A percentile compares a stretch with the other conserved stretches of the same genome.
These are phyloP conservation scores for Megalops cyprinoides DNA, from an alignment of 2,797 vertebrate genomes.

Conservation along the genomic window DNA sequence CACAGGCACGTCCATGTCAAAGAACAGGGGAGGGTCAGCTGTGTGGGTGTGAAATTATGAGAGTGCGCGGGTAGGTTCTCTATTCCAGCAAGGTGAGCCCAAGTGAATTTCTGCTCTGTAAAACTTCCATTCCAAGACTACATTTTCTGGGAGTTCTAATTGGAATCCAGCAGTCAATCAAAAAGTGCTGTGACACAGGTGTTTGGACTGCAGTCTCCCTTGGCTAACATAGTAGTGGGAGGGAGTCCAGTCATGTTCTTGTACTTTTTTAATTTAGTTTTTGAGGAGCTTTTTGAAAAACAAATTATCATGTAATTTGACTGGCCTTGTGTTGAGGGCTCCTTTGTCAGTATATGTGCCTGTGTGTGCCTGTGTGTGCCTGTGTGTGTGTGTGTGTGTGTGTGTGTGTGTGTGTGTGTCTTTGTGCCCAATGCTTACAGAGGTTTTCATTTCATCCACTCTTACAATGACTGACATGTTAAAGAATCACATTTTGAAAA, in stretches of 20 bases:
- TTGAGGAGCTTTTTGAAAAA: slow-evolving; percentile 11
- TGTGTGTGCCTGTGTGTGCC: slow-evolving; percentile 2
- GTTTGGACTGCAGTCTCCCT: background rate
- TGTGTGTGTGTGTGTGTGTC: slow-evolving; percentile 10
- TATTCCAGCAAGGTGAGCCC: background rate
- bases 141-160: background rate
- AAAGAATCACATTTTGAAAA: background rate
- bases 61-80: background rate
- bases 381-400: slow-evolving; percentile 8
- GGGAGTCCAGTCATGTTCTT: slow-evolving; percentile 1
- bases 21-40: background rate
- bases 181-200: slow-evolving; percentile 7
- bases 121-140: background rate
- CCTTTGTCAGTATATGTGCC: background rate
- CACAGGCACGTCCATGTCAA: background rate
- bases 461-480: no score
- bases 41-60: background rate
- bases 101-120: background rate
- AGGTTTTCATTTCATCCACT: no score
- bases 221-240: background rate
- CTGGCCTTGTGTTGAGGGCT: no score
- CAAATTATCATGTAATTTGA: no score
- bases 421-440: background rate
- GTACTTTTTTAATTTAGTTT: background rate
- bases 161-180: background rate